Base-by-base conservation (phyloP, 53 echinoderm and acorn worm genomes). In the Actinopyga echinites region DNA sequence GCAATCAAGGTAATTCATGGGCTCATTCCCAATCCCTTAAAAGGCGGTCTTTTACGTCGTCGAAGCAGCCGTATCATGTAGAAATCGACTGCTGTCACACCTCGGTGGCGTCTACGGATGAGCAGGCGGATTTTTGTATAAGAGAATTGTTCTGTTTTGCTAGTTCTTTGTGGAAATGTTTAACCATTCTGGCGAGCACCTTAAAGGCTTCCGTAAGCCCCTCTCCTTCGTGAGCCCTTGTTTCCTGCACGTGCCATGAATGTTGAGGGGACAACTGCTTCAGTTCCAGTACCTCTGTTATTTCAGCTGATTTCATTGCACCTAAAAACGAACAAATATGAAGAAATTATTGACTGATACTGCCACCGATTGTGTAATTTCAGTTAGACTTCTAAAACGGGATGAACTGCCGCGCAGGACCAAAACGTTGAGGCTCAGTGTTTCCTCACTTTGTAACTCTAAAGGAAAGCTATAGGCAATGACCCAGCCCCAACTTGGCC, bases 161-260 rank as follows among this genome's bases (percentile, higher is more conserved):
- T 66, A 89, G 64, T 31, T 94, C 94, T 85, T 94, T 94, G 55
- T 94, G 94, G 84, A 94, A 94, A 38, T 92, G 85, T 83, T 95
- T 95, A 34, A 95, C 95, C 95, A 95, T 95, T 45, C 90, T 88
- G 52, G 95, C 95, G 58, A 95, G 88, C 7, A 85, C 78, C 36
- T 90, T 95, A 67, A 95, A 90, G 85, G 92, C 84, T 49, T 95
- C 95, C 64, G 93, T 80, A 13, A 95, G 90, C 30, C 95, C 95
- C 7, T 90, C 92, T 22, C 95, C 95, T 25, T 90, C 93, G 88
- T 90, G 93, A 43, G 90, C 95, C 82, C 88, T 90, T 33, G 95
- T 92, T 9, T 88, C 90, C 37, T 93, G 90, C 13, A 95, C 95
- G 64, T 85, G 83, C 92, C 92, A 95, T 12, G 95, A 88, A 45